Base-by-base conservation (phyloP, 2,113 vertebrate species). In the Entelurus aequoreus region DNA sequence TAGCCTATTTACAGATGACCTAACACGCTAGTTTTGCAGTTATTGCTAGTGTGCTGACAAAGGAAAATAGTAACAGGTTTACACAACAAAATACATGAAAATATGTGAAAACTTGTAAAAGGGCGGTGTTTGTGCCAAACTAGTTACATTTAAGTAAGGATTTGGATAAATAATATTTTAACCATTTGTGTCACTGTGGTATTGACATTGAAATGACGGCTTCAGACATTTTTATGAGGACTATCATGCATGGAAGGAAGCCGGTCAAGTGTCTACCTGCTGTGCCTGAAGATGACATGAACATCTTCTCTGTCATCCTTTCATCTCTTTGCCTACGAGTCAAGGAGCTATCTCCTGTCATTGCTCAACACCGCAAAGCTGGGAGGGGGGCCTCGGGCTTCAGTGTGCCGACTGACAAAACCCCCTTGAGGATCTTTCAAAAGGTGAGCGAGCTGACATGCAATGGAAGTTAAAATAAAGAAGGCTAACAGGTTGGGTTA, bases 271-370 rank as follows among this genome's bases (percentile, higher is more conserved):
- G 72, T 66, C 54, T 80, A 84, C 84, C 86, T 87, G 86, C 82
- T 80, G 76, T 72, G 71, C 80, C 76, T 78, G 65, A 71, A 76
- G 55, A 50, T 50, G 58, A 80, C 79, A 80, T 65, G 65, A 77
- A 80, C 63, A 59, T 79, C 81, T 72, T 78, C 64, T 60, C 60
- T 79, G 65, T 74, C 48, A 49, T 59, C 66, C 86, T 87, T 81
- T 87, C 83, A 87, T 84, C 76, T 79, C 9, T 53, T 80, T 60
- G 58, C 64, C 72, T 62, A 72, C 66, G 71, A 86, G 80, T 86
- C 79, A 83, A 86, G 82, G 71, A 85, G 76, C 81, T 84, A 79
- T 79, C 72, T 84, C 77, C 80, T 79, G 77, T 83, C 84, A 72
- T 80, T 84, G 69, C 70, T 86, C 80, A 78, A 81, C 76, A 76